Conservation (phyloP, 1,140 invertebrate genomes). For the Neodiprion fabricii region DNA sequence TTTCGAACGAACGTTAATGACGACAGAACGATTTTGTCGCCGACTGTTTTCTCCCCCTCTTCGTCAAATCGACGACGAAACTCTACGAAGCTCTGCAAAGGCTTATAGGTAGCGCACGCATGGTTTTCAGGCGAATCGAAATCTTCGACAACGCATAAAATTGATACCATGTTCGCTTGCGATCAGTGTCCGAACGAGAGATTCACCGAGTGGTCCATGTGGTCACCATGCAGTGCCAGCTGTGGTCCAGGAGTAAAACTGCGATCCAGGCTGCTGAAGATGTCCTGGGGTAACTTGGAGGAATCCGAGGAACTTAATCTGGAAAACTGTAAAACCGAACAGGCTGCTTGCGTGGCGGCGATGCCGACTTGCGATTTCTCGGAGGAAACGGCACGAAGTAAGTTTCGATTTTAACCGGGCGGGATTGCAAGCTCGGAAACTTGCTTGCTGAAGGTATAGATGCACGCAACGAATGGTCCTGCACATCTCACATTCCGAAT, state of each 20-base stretch:
- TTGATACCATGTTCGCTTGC: too few species aligned
- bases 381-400: constrained; percentile 56
- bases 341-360: constrained; percentile 58
- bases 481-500: not conserved
- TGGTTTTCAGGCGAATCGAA: too few species aligned
- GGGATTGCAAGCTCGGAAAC: not conserved
- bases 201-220: constrained; percentile 69
- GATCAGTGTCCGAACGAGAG: constrained; percentile 38
- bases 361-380: constrained; percentile 62
- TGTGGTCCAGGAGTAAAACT: constrained; percentile 71
- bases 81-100: too few species aligned
- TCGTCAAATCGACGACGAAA: too few species aligned
- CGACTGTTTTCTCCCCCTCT: too few species aligned
- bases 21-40: too few species aligned
- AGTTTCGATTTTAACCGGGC: constrained; percentile 19
- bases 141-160: too few species aligned
- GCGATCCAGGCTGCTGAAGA: constrained; percentile 63
- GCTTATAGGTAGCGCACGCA: too few species aligned
- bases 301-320: constrained; percentile 52
- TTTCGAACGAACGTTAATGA: too few species aligned
- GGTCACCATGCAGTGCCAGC: constrained; percentile 71
- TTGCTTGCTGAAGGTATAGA: not conserved
- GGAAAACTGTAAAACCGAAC: constrained; percentile 50
- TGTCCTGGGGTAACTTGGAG: constrained; percentile 35
- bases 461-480: not conserved